phyloP scores from a whole-genome alignment of 2,113 vertebrate species.

The Triplophysa siluroides region DNA sequence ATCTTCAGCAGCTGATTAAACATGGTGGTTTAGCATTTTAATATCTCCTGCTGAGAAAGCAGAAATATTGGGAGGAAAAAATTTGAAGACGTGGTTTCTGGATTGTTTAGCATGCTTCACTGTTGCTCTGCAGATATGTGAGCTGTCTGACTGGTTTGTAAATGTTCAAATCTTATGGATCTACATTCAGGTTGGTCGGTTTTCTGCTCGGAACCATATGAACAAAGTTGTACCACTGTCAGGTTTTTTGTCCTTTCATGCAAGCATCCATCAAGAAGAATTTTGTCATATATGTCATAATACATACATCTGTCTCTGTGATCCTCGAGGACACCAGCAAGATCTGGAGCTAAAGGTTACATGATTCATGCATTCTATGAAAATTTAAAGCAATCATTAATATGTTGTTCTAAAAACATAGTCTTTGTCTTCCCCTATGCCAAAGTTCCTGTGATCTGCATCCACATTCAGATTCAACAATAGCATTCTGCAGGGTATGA shows the following conservation, averaged over 20 bases:
- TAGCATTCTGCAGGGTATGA: too few relatives aligned
- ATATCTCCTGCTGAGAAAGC: slow-evolving; percentile 30
- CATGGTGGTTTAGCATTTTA: slow-evolving; percentile 42
- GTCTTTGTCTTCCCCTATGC: too few relatives aligned
- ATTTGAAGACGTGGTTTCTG: not conserved
- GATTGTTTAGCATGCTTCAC: slow-evolving; percentile 20
- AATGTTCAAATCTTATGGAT: not conserved
- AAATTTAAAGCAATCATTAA: not conserved
- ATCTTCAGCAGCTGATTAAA: slow-evolving; percentile 37
- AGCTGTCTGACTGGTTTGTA: not conserved
- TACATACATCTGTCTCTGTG: not conserved
- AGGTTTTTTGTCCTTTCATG: not conserved
- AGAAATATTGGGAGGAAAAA: slow-evolving; percentile 36
- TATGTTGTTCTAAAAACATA: too few relatives aligned
- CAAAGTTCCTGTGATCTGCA: too few relatives aligned
- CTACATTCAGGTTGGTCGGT: not conserved
- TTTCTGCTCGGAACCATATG: not conserved
- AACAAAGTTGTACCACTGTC: not conserved
- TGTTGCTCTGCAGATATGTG: not conserved
- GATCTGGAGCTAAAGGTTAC: slow-evolving; percentile 4
- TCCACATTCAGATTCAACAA: too few relatives aligned
- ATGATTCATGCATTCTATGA: not conserved
- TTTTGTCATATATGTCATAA: not conserved
- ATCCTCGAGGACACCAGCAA: not conserved
- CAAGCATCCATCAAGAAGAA: not conserved